Evolutionary conservation across 2,113 vertebrate genomes (phyloP).

Genomic region (Pachyramphus minor): DNA sequence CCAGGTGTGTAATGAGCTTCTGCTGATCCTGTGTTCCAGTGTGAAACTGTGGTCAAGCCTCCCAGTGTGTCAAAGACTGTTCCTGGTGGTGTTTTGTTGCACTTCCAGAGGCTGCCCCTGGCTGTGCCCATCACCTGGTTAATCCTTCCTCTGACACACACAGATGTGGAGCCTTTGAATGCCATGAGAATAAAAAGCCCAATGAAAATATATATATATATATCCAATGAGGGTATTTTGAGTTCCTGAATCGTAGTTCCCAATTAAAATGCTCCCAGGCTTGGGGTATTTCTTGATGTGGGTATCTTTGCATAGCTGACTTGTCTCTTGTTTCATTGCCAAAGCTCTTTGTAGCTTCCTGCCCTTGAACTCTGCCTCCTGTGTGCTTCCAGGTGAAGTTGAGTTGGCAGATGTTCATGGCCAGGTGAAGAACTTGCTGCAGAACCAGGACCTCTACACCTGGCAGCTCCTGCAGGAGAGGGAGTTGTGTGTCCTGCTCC

Average conservation of each 20-base stretch:
- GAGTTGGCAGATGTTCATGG: slow-evolving; percentile 14
- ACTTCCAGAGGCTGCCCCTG: not conserved
- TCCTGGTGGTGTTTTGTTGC: not conserved
- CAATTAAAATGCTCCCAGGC: not conserved
- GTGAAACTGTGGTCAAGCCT: not conserved
- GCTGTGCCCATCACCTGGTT: not conserved
- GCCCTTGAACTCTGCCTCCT: not conserved
- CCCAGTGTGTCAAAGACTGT: too few relatives aligned
- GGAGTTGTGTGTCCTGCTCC: slow-evolving; percentile 3
- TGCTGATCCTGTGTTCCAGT: not conserved
- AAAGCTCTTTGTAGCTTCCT: too few relatives aligned
- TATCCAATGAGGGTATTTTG: not conserved
- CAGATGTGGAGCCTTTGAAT: not conserved
- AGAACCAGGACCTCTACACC: not conserved
- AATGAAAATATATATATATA: not conserved
- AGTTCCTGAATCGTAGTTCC: not conserved
- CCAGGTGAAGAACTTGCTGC: slow-evolving; percentile 27
- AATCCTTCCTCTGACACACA: not conserved
- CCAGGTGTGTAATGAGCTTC: not conserved
- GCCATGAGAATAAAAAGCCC: not conserved
- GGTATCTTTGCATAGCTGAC: not conserved
- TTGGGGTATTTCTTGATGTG: not conserved
- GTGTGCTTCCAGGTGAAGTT: not conserved
- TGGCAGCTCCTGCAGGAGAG: not conserved
- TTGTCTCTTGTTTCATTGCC: not conserved